phyloP scores from a whole-genome alignment of 2,888 invertebrate genomes.

The Drosophila lacicola region DNA sequence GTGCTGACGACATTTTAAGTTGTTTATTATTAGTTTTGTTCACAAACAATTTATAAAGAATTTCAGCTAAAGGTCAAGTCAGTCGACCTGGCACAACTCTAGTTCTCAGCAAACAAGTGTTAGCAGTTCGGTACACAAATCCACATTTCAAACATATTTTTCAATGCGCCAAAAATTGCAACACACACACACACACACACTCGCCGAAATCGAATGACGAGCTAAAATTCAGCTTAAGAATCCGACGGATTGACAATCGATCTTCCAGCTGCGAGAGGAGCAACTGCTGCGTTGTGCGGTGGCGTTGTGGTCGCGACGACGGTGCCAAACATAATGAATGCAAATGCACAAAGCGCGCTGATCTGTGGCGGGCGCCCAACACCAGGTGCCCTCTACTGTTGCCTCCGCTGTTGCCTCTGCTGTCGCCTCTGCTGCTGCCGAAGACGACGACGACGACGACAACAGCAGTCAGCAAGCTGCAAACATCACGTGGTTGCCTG shows the following conservation, averaged over 20 bases:
- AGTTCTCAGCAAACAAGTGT: constrained; percentile 62
- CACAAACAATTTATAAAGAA: constrained; percentile 39
- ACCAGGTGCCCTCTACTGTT: constrained; percentile 45
- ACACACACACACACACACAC: constrained; percentile 14
- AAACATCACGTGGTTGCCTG: constrained; percentile 55
- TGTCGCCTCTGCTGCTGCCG: constrained; percentile 14
- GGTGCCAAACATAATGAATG: constrained; percentile 80
- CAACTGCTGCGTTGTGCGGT: constrained; percentile 45
- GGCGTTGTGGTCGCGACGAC: constrained; percentile 74
- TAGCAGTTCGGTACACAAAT: constrained; percentile 71
- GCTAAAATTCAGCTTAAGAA: constrained; percentile 48
- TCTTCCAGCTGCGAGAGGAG: constrained; percentile 10
- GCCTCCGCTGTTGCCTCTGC: constrained; percentile 11
- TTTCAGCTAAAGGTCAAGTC: constrained; percentile 70
- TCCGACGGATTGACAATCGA: constrained; percentile 27
- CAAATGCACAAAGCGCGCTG: constrained; percentile 69
- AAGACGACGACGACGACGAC: constrained; percentile 3
- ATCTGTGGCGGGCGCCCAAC: constrained; percentile 67
- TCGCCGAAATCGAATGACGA: constrained; percentile 48
- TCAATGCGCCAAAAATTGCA: constrained; percentile 43
- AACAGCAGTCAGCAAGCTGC: constrained; percentile 22
- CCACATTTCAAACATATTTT: constrained; percentile 67
- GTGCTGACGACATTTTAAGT: constrained; percentile 52
- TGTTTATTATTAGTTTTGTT: constrained; percentile 7
- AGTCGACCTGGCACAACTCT: constrained; percentile 49